Base-by-base conservation (phyloP, 1,140 invertebrate species). In the Chionoecetes opilio region DNA sequence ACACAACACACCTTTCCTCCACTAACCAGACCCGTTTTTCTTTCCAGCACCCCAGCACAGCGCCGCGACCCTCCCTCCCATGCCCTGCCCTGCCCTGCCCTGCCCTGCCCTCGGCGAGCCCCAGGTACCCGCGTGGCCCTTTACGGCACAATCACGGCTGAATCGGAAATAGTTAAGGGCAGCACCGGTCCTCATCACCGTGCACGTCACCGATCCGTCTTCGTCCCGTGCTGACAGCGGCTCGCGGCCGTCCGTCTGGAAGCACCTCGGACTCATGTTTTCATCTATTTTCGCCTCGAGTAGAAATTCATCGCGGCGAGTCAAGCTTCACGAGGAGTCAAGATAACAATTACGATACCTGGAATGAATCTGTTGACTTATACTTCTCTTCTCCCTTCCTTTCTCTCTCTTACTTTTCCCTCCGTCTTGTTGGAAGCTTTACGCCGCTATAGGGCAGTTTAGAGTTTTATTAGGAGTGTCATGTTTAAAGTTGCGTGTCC, bases 131-230 rank as follows among this genome's bases (percentile, higher is more conserved):
- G 29, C 17, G 38, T 26, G 31, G 53, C 32, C 41, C 85, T 87
- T 93, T 75, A 53, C n/a, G 26, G 93, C 41, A 82, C 86, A 93
- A 93, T 93, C 93, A 88, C 93, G 29, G 8, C 41, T 32, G 93
- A 75, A 93, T 93, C 93, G 93, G 93, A 93, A 93, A 93, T 93
- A 93, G 85, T 93, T 93, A 37, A 86, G 86, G 14, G 34, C 46
- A 93, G 85, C 53, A 21, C 6, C 26, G 41, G 93, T 89, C 85
- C 53, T 93, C 93, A 93, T 93, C 93, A 75, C 46, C 35, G 41
- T 46, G 41, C 17, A 53, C 53, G 93, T 93, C 93, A 93, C 84
- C 86, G 53, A 93, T 93, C 93, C 34, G 86, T 93, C 93, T 93
- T 93, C 93, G 86, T 93, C 93, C 8, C 29, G 21, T 41, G 85